Base-by-base conservation (phyloP, 2,797 vertebrate species). In the Mico argentatus region DNA sequence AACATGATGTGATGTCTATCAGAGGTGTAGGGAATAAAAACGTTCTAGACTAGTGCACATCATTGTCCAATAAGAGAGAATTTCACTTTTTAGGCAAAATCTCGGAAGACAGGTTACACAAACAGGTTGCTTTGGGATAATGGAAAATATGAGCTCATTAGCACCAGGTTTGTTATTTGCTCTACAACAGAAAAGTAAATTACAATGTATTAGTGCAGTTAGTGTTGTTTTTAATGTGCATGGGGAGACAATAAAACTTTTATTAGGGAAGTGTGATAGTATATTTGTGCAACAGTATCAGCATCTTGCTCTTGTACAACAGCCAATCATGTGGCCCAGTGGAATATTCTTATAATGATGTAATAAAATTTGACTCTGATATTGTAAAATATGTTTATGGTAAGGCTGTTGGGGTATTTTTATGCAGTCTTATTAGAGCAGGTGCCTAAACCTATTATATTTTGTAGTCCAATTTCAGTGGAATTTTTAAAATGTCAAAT, bases 381-480 rank as follows among this genome's bases (percentile, higher is more conserved):
- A 99, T 98, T 99, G 98, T 99, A 99, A 99, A 99, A 98, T 99
- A 98, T 98, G 99, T 99, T 99, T 99, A 99, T 99, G 97, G 98
- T 97, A 98, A 99, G 98, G 95, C 98, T 98, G 97, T 90, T 98
- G 98, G 96, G 95, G 90, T 97, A 96, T 97, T 99, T 99, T 98
- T 98, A 98, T 98, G 98, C 98, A 97, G 97, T 98, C 97, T 98
- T 98, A 97, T 98, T 77, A 59, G 97, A 95, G 96, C 97, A 96
- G 97, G 97, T 98, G 97, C 94, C 97, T 97, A 91, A 97, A 95
- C 92, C 97, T 97, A 98, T 98, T 98, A 98, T 93, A 97, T 98
- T 98, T 98, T 98, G 97, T 98, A 86, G 97, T 97, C 83, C 95
- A 97, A 96, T 98, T 98, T 97, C 14, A 14, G 91, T 96, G 96